Evolutionary conservation across 2,888 invertebrate genomes (phyloP).

Genomic region (Plusia festucae): DNA sequence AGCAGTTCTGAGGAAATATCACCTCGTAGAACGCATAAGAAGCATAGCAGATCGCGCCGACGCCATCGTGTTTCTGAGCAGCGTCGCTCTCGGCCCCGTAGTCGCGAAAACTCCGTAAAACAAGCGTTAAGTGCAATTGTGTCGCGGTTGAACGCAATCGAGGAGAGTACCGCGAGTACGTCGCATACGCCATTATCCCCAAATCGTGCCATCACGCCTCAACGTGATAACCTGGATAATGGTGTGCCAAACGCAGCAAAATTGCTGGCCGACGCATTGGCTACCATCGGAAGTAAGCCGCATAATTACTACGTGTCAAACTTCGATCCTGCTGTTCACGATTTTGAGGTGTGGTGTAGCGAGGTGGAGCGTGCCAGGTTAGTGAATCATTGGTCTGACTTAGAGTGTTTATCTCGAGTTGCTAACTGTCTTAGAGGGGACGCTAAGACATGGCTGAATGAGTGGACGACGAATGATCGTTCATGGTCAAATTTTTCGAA

Average conservation of each 20-base stretch:
- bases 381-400: slow-evolving; percentile 14
- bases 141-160: slow-evolving; percentile 10
- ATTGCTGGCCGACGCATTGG: slow-evolving; percentile 7
- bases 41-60: slow-evolving; percentile 11
- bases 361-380: slow-evolving; percentile 34
- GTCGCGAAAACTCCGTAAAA: slow-evolving; percentile 10
- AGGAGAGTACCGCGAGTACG: slow-evolving; percentile 6
- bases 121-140: slow-evolving; percentile 8
- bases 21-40: slow-evolving; percentile 10
- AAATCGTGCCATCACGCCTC: slow-evolving; percentile 13
- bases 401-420: slow-evolving; percentile 22
- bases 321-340: slow-evolving; percentile 32
- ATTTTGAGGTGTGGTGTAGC: slow-evolving; percentile 31
- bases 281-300: slow-evolving; percentile 10
- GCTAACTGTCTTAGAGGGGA: slow-evolving; percentile 35
- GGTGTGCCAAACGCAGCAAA: slow-evolving; percentile 5
- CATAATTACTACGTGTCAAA: slow-evolving; percentile 27
- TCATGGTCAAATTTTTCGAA: slow-evolving; percentile 34
- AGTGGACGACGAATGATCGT: slow-evolving; percentile 35
- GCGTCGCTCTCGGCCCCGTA: slow-evolving; percentile 9
- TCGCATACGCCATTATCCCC: slow-evolving; percentile 5
- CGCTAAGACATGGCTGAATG: slow-evolving; percentile 30
- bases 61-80: slow-evolving; percentile 7
- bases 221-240: background rate
- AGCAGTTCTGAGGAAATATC: slow-evolving; percentile 9